Evolutionary conservation across 2,797 vertebrate species (phyloP), one percentile per base, ranked within the genome.

Genomic region (Pseudocheirus occidentalis): DNA sequence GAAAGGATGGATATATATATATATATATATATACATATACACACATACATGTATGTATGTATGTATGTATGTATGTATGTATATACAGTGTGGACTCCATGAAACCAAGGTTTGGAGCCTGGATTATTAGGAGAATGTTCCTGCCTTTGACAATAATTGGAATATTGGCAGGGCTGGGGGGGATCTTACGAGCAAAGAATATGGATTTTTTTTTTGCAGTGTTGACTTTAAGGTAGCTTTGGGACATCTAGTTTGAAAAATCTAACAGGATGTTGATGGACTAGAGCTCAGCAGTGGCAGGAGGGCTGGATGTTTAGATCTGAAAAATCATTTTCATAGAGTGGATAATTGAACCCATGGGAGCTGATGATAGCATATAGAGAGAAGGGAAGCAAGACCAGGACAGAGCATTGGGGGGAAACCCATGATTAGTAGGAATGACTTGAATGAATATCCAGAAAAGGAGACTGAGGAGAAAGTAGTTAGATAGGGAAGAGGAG

Each of bases 291-390:
- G 73, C 52, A 27, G n/a, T 34, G 21, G 10, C 7, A 73, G n/a
- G 6, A 9, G 1, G 29, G 1, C 5, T 13, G 2, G 0, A 31
- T 5, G 0, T 53, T 1, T 3, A 10, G 12, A 0, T 24, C 0
- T 90, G 40, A 5, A 2, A 2, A n/a, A 29, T 14, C 3, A 7
- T 55, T 89, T 46, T 28, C 16, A 13, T 0, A 24, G 1, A 24
- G 2, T 24, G 0, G 9, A 9, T 13, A 7, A 66, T 1, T 1
- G 12, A 92, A 5, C 24, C 34, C n/a, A 40, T 73, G 66, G 66
- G 6, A 81, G 16, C 16, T 46, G n/a, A 81, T 46, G 18, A 5
- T 40, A 13, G 34, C 2, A 5, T 3, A 50, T 1, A 13, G 62
- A 58, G 29, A 28, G 27, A 53, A 58, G 50, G 31, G 11, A 27